Base-by-base conservation (phyloP, 2,113 vertebrate genomes). In the Cinclus mexicanus region DNA sequence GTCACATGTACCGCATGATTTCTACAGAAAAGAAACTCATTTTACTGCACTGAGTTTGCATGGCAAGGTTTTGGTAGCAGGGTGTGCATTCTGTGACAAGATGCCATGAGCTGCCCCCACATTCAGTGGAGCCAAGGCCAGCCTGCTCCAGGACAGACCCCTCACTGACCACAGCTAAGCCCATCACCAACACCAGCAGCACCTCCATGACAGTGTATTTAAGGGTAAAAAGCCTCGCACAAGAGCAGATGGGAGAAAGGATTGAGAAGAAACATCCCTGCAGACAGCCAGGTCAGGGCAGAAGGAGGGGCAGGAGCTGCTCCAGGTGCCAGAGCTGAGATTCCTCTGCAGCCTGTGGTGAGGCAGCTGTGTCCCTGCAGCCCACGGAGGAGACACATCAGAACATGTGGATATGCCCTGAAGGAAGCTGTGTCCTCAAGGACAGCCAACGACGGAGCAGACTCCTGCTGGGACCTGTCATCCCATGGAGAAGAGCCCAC, bases 371-470 rank as follows among this genome's bases (percentile, higher is more conserved):
- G 24, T 14, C 49, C 49, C 24, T 28, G 31, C 35, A 61, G 68
- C 19, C 55, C 6, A 0, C 1, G 26, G n/a, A 42, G 10, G 23
- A 67, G 28, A 16, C 41, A 31, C 9, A 3, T 23, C 3, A 1
- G 18, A 50, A 18, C 20, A 26, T 1, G 10, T 12, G 26, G 35
- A 18, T 21, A 11, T 31, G 4, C 22, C 55, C 33, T 53, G 33
- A 25, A 67, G 46, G 75, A 47, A 26, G 31, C 53, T 64, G 56
- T 29, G 77, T 35, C 14, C 17, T n/a, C 10, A 6, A 1, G 49
- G 33, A 25, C 12, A 69, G 9, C 31, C 61, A 21, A 0, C 2
- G 6, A 1, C 9, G 19, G 22, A 46, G n/a, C 59, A 84, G 56
- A n/a, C 22, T 64, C n/a, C 47, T 65, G 10, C 3, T 23, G 14